Evolutionary conservation across 2,888 invertebrate species (phyloP).

Genomic region (Drosophila helvetica): DNA sequence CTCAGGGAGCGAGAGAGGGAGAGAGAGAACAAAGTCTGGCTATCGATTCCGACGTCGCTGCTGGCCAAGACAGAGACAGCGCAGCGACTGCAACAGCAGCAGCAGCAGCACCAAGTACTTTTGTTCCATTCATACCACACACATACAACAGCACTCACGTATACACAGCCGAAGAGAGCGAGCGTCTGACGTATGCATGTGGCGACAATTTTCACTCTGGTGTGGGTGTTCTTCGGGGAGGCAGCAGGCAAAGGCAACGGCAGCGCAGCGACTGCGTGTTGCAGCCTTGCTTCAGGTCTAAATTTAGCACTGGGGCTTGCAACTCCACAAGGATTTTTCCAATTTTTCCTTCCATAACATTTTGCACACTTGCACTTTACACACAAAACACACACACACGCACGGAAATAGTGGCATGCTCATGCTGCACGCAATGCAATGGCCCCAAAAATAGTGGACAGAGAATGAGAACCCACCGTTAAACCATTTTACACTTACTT

Average conservation of each 20-base stretch:
- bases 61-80: conserved; percentile 2
- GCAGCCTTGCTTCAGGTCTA: conserved; percentile 77
- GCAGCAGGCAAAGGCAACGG: conserved; percentile 9
- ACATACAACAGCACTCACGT: conserved; percentile 35
- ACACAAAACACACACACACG: conserved; percentile 17
- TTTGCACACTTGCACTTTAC: conserved; percentile 9
- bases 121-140: conserved; percentile 73
- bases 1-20: background rate
- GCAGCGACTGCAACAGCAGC: conserved; percentile 13
- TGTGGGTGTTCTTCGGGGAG: conserved; percentile 12
- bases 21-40: conserved; percentile 54
- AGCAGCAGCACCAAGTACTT: conserved; percentile 61
- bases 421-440: conserved; percentile 40
- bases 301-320: conserved; percentile 75
- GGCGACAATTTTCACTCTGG: conserved; percentile 34
- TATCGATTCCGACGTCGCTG: conserved; percentile 56
- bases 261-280: conserved; percentile 67
- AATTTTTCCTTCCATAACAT: conserved; percentile 45
- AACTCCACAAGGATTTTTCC: conserved; percentile 71
- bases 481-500: conserved; percentile 53
- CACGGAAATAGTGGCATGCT: conserved; percentile 25
- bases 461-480: conserved; percentile 35
- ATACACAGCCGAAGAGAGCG: conserved; percentile 30
- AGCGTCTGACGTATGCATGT: conserved; percentile 52
- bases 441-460: background rate